Percentiles rank a stretch among this genome's conserved stretches.
phyloP scores from a whole-genome alignment of 2,888 invertebrate genomes.

The Hoplodrina ambigua region DNA sequence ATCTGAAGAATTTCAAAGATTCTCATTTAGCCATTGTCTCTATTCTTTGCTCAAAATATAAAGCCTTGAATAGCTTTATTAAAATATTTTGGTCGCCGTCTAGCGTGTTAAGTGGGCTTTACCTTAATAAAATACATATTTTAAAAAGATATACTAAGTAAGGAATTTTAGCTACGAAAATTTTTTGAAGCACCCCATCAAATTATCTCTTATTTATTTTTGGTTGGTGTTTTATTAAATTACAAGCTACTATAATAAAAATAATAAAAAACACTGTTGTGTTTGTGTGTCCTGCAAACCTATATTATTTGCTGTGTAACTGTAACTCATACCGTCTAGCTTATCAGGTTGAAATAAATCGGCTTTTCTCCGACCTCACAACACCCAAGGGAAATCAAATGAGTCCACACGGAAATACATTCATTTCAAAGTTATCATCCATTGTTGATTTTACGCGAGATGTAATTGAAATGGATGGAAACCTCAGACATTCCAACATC shows the following conservation, averaged over 20 bases:
- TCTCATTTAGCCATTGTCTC: constrained; percentile 28
- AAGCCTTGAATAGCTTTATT: constrained; percentile 23
- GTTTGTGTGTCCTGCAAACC: too few species aligned
- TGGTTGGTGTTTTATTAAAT: not conserved
- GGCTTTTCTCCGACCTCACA: not conserved
- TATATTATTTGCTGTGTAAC: too few species aligned
- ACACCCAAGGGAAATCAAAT: constrained; percentile 22
- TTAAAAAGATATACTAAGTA: constrained; percentile 9
- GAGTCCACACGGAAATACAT: not conserved
- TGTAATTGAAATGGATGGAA: too few species aligned
- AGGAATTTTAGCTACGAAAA: constrained; percentile 10
- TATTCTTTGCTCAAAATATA: constrained; percentile 11
- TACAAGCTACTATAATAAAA: too few species aligned
- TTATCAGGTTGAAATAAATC: constrained; percentile 12
- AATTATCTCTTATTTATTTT: constrained; percentile 14
- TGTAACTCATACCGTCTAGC: too few species aligned
- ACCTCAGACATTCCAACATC: too few species aligned
- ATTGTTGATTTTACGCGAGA: not conserved
- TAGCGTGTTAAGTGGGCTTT: constrained; percentile 3
- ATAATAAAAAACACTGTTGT: too few species aligned
- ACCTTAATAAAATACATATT: constrained; percentile 26
- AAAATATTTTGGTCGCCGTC: constrained; percentile 32
- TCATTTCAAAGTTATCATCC: constrained; percentile 15
- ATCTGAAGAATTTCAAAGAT: constrained; percentile 35
- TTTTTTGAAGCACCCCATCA: not conserved